A percentile compares a stretch with the other conserved stretches of the same genome.
Conservation (phyloP, 1,140 invertebrate species). For the Cylas formicarius region DNA sequence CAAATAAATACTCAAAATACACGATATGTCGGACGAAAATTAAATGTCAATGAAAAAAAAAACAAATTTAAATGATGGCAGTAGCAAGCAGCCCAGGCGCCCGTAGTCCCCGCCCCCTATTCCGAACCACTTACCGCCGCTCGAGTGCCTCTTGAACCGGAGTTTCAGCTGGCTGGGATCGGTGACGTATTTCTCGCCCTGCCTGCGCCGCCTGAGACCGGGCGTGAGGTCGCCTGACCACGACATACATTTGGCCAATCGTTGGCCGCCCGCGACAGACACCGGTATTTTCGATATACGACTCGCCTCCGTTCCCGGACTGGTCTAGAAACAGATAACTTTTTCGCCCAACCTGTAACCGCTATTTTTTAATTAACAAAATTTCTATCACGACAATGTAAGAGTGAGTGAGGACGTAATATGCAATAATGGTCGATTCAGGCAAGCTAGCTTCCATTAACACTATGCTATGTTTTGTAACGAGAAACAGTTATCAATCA, state of each 20-base stretch:
- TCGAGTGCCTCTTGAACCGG: slow-evolving; percentile 53
- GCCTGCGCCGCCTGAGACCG: slow-evolving; percentile 53
- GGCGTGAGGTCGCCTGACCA: slow-evolving; percentile 49
- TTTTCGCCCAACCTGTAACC: no score
- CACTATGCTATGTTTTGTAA: no score
- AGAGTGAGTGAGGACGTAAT: no score
- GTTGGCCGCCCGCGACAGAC: slow-evolving; percentile 34
- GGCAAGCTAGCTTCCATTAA: no score
- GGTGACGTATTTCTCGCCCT: slow-evolving; percentile 61
- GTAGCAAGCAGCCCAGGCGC: not conserved
- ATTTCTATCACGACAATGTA: no score
- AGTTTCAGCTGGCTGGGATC: slow-evolving; percentile 59
- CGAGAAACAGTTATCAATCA: no score
- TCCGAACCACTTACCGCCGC: slow-evolving; percentile 26
- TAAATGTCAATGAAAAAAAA: not conserved
- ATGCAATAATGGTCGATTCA: no score
- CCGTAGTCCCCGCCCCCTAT: not conserved
- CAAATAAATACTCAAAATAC: no score
- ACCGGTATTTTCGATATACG: slow-evolving; percentile 39
- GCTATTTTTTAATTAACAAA: no score
- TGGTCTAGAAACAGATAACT: slow-evolving; percentile 27
- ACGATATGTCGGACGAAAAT: slow-evolving; percentile 1
- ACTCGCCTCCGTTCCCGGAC: slow-evolving; percentile 35
- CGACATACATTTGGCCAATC: slow-evolving; percentile 40
- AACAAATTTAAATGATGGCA: not conserved